phyloP scores from a whole-genome alignment of 2,888 invertebrate species.

The Eupithecia subumbrata region DNA sequence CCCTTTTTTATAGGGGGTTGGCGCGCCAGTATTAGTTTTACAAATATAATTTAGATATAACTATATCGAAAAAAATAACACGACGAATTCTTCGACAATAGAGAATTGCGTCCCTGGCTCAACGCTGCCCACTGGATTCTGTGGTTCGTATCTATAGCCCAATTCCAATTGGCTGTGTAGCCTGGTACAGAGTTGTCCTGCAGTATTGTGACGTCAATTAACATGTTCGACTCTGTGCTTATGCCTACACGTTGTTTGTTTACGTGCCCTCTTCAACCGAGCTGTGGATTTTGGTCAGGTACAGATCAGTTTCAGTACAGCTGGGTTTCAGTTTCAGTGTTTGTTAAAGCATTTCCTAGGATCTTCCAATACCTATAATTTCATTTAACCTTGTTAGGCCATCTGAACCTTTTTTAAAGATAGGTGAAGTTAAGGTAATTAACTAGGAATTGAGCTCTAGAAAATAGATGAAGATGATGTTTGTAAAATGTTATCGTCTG shows the following conservation, averaged over 20 bases:
- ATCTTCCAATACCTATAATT: neutral
- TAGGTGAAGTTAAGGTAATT: too few relatives aligned
- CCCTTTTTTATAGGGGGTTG: too few relatives aligned
- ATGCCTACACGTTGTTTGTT: slow-evolving; percentile 6
- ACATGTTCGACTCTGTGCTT: slow-evolving; percentile 17
- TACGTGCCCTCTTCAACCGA: slow-evolving; percentile 18
- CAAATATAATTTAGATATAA: too few relatives aligned
- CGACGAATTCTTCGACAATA: neutral
- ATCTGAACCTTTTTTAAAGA: too few relatives aligned
- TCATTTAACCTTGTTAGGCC: neutral
- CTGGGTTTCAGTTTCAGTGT: neutral
- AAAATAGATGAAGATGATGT: neutral
- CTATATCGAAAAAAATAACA: too few relatives aligned
- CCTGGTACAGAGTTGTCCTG: neutral
- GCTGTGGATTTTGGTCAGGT: neutral
- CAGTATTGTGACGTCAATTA: slow-evolving; percentile 25
- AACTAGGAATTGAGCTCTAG: too few relatives aligned
- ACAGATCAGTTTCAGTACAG: neutral
- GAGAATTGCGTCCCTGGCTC: neutral
- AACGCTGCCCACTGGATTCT: neutral
- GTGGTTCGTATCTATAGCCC: neutral
- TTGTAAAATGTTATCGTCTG: too few relatives aligned
- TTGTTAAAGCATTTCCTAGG: neutral
- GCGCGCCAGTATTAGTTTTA: too few relatives aligned
- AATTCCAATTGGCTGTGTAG: neutral